Percentiles rank a stretch among this genome's conserved stretches.
These are phyloP conservation scores for Habrosyne pyritoides DNA, from an alignment of 2,888 invertebrate species.

Conservation along the genomic window DNA sequence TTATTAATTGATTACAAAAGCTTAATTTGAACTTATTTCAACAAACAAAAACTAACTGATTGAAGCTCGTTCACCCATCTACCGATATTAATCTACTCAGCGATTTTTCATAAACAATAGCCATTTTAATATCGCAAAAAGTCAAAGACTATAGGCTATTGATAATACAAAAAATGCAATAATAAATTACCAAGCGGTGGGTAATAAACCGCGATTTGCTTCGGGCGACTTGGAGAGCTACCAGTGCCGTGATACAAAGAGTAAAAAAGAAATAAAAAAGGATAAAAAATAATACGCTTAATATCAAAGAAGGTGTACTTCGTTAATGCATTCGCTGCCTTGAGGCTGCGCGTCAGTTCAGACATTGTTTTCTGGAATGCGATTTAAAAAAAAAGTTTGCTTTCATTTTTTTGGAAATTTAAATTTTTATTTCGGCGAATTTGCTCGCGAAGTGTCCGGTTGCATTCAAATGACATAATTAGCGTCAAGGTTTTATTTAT, in stretches of 20 bases:
- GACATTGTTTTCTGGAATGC: slow-evolving; percentile 83
- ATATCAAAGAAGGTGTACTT: slow-evolving; percentile 81
- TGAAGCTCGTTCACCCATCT: slow-evolving; percentile 44
- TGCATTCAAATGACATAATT: slow-evolving; percentile 54
- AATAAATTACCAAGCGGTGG: slow-evolving; percentile 80
- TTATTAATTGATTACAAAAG: neutral
- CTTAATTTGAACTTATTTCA: slow-evolving; percentile 24
- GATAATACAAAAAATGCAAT: slow-evolving; percentile 83
- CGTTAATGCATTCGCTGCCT: slow-evolving; percentile 81
- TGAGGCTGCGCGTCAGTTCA: slow-evolving; percentile 72
- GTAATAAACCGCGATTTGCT: slow-evolving; percentile 82
- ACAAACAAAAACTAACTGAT: slow-evolving; percentile 51
- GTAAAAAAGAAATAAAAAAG: slow-evolving; percentile 48
- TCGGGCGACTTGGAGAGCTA: slow-evolving; percentile 77
- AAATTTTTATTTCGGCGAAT: slow-evolving; percentile 61
- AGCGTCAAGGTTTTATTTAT: neutral
- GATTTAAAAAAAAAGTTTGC: slow-evolving; percentile 60
- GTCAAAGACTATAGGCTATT: slow-evolving; percentile 75
- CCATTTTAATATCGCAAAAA: slow-evolving; percentile 80
- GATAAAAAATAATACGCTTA: slow-evolving; percentile 79
- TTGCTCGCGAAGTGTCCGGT: slow-evolving; percentile 43
- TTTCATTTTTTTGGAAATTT: slow-evolving; percentile 53
- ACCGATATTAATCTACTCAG: slow-evolving; percentile 68
- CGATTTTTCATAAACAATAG: slow-evolving; percentile 83
- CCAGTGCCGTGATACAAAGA: slow-evolving; percentile 69